Evolutionary conservation across 2,888 invertebrate species (phyloP).

Genomic region (Octodonta nipae): DNA sequence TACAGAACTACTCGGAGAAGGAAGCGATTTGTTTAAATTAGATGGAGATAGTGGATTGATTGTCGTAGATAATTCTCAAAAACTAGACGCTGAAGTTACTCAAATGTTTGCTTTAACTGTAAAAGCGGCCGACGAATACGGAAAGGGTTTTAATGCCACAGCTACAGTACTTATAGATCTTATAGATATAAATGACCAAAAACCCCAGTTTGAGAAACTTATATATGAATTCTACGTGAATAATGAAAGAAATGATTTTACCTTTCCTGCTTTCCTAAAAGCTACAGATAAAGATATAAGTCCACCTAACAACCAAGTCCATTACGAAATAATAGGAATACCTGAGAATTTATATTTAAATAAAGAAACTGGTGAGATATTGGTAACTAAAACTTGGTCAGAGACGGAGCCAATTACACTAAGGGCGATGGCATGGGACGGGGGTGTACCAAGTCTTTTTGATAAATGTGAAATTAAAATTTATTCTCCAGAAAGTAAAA

Average conservation of each 20-base stretch:
- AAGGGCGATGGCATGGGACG: constrained; percentile 67
- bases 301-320: constrained; percentile 71
- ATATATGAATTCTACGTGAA: constrained; percentile 71
- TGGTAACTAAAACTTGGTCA: constrained; percentile 40
- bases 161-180: constrained; percentile 62
- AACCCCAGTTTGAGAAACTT: constrained; percentile 67
- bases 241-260: constrained; percentile 59
- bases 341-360: constrained; percentile 58
- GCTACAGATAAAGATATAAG: constrained; percentile 75
- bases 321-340: constrained; percentile 68
- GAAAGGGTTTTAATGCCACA: constrained; percentile 61
- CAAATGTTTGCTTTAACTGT: constrained; percentile 66
- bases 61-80: constrained; percentile 60
- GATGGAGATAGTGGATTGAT: constrained; percentile 69
- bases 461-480: constrained; percentile 61
- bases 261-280: constrained; percentile 54
- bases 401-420: constrained; percentile 43
- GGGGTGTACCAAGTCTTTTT: constrained; percentile 66
- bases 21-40: constrained; percentile 64
- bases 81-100: constrained; percentile 71
- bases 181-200: constrained; percentile 39
- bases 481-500: constrained; percentile 63
- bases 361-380: constrained; percentile 62
- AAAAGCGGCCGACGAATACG: constrained; percentile 78
- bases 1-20: constrained; percentile 32